Evolutionary conservation across 2,113 vertebrate genomes (phyloP).

Genomic region (Bos taurus): ARS-UCD2.0 NC_037334.1:109266001-109266500

Average conservation of each 20-base stretch:
- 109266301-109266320: background rate
- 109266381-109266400: background rate
- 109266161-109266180: rapidly evolving
- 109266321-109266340: background rate
- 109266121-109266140: background rate
- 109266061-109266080: background rate
- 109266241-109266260: slow-evolving; percentile 4
- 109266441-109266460: background rate
- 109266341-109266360: background rate
- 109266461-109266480: slow-evolving; percentile 26
- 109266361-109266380: background rate
- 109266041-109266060: background rate
- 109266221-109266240: background rate
- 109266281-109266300: background rate
- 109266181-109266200: background rate
- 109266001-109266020: background rate
- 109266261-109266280: background rate
- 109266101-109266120: background rate
- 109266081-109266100: background rate
- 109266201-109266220: background rate
- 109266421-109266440: background rate
- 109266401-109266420: background rate
- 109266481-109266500: background rate
- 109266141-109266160: background rate
- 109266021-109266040: background rate